phyloP scores from a whole-genome alignment of 2,888 invertebrate genomes.

The Rhamphomyia laevipes region DNA sequence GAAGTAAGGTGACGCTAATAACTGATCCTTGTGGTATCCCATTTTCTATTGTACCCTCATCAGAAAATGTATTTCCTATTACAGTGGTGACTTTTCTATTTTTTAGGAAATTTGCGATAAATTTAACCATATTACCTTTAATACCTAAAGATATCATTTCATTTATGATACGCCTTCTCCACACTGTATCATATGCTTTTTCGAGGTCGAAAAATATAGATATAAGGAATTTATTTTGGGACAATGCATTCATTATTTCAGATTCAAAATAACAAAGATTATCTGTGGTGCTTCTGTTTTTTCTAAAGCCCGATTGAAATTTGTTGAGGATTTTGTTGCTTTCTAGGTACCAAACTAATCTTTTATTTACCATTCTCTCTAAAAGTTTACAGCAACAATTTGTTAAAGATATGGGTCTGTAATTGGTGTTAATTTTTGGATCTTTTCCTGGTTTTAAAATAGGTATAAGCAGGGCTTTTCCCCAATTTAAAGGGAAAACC shows the following conservation, averaged over 20 bases:
- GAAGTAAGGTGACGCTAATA: not conserved
- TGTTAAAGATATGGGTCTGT: not conserved
- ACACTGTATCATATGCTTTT: too few species aligned
- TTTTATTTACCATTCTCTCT: not conserved
- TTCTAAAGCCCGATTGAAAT: not conserved
- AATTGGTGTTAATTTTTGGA: not conserved
- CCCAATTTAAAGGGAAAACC: too few species aligned
- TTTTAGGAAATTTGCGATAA: not conserved
- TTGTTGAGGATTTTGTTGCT: not conserved
- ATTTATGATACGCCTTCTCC: not conserved
- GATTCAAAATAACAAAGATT: not conserved
- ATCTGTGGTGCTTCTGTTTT: not conserved
- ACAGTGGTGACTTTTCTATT: not conserved
- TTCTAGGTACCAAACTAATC: not conserved
- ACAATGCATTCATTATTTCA: not conserved
- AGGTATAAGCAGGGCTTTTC: not conserved
- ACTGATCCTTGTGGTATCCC: constrained; percentile 4
- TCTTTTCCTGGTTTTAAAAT: not conserved
- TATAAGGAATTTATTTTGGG: not conserved
- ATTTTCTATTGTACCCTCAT: not conserved
- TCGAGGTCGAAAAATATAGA: not conserved
- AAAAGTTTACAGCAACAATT: not conserved
- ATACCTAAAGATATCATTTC: not conserved
- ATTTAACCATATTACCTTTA: not conserved
- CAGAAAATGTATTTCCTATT: not conserved